Percentiles rank a stretch among this genome's conserved stretches.
These are phyloP conservation scores for Dicerorhinus sumatrensis DNA, from an alignment of 2,113 vertebrate genomes.

Conservation along the genomic window DNA sequence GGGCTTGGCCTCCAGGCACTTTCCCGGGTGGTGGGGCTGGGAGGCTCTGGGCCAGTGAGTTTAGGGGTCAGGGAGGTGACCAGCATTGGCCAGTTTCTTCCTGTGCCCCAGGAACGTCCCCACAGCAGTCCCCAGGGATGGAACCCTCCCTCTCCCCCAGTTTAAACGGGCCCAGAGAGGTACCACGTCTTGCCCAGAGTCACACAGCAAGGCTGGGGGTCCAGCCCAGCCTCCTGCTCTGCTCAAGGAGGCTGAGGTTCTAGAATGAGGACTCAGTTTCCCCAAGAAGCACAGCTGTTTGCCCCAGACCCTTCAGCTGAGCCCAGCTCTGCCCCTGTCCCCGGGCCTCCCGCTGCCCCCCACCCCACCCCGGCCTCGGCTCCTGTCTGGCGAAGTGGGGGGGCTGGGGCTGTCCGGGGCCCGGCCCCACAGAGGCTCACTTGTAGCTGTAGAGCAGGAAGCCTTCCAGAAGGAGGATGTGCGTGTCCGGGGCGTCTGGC, in stretches of 20 bases:
- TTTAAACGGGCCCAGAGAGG: background rate
- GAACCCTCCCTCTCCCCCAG: too few relatives aligned
- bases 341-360: background rate
- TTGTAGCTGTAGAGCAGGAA: conserved; percentile 96
- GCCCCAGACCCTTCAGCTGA: background rate
- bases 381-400: too few relatives aligned
- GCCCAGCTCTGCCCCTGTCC: too few relatives aligned
- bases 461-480: conserved; percentile 96
- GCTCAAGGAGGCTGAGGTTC: background rate
- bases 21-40: too few relatives aligned
- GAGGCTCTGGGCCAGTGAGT: background rate
- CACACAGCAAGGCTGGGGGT: background rate
- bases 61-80: background rate
- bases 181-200: background rate
- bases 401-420: rapidly evolving
- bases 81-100: background rate
- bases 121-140: too few relatives aligned
- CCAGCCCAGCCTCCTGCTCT: too few relatives aligned
- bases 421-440: conserved; percentile 79
- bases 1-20: background rate
- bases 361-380: rapidly evolving
- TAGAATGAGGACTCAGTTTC: background rate
- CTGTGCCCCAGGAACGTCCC: background rate
- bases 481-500: conserved; percentile 85
- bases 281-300: background rate